Percentiles rank a stretch among this genome's conserved stretches.
Conservation (phyloP, 2,113 vertebrate species). For the Zosterops borbonicus region DNA sequence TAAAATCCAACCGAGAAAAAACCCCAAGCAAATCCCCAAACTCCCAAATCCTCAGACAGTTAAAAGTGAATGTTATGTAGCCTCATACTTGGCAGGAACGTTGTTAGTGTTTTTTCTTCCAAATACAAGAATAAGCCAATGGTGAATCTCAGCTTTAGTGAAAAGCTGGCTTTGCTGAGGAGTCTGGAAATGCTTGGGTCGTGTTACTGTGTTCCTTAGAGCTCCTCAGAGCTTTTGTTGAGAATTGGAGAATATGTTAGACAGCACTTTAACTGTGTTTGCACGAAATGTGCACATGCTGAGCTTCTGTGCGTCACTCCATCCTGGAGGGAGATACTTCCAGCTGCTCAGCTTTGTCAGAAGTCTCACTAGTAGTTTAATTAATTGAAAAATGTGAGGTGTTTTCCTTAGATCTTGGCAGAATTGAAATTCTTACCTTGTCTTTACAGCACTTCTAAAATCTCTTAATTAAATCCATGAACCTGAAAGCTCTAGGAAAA, state of each 20-base stretch:
- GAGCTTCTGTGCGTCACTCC: neutral
- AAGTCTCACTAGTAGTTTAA: neutral
- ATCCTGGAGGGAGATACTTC: neutral
- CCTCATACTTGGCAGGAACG: neutral
- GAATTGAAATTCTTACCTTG: neutral
- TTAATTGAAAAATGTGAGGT: neutral
- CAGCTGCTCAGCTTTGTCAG: neutral
- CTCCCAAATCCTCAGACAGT: neutral
- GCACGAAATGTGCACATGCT: neutral
- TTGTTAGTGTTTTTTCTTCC: neutral
- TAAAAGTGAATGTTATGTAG: neutral
- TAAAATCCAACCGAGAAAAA: neutral
- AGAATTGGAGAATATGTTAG: neutral
- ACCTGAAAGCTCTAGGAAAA: neutral
- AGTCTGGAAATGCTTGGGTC: neutral
- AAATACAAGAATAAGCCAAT: neutral
- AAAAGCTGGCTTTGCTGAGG: neutral
- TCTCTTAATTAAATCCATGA: neutral
- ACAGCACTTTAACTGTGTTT: neutral
- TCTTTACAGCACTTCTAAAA: neutral
- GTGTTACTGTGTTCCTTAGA: neutral
- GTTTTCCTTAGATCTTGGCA: neutral
- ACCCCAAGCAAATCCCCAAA: neutral
- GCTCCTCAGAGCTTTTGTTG: neutral
- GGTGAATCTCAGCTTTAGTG: neutral